These are phyloP conservation scores for Cossypha dichroa DNA, from an alignment of 2,797 vertebrate species.

Conservation along the genomic window DNA sequence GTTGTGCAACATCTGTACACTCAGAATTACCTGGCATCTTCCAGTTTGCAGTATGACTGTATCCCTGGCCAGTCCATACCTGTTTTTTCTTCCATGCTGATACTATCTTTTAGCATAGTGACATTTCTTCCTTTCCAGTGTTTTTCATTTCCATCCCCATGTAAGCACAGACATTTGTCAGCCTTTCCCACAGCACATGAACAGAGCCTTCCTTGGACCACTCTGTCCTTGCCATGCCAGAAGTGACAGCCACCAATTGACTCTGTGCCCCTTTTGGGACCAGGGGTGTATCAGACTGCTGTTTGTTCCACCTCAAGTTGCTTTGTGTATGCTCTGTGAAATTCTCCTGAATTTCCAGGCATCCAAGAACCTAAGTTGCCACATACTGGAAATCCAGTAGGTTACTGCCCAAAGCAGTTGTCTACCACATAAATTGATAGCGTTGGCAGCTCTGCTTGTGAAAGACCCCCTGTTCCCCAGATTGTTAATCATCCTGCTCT, in stretches of 20 bases:
- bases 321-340: conserved; percentile 17
- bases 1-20: neutral
- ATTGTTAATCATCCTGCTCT: conserved; percentile 65
- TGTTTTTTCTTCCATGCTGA: neutral
- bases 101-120: neutral
- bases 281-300: fast-evolving
- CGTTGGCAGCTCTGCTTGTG: conserved; percentile 61
- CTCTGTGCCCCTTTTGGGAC: neutral
- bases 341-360: conserved; percentile 47
- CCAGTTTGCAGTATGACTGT: neutral
- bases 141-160: neutral
- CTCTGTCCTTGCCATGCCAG: neutral
- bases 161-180: neutral
- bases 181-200: neutral
- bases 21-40: neutral
- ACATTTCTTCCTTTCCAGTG: neutral
- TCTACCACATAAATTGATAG: conserved; percentile 70
- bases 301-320: neutral
- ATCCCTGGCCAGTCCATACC: neutral
- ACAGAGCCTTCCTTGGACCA: neutral
- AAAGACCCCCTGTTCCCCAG: conserved; percentile 62
- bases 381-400: conserved; percentile 54
- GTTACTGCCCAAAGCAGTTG: conserved; percentile 68
- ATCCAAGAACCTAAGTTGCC: conserved; percentile 24
- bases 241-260: neutral